phyloP scores from a whole-genome alignment of 1,140 invertebrate genomes.

The Drosophila willistoni region DNA sequence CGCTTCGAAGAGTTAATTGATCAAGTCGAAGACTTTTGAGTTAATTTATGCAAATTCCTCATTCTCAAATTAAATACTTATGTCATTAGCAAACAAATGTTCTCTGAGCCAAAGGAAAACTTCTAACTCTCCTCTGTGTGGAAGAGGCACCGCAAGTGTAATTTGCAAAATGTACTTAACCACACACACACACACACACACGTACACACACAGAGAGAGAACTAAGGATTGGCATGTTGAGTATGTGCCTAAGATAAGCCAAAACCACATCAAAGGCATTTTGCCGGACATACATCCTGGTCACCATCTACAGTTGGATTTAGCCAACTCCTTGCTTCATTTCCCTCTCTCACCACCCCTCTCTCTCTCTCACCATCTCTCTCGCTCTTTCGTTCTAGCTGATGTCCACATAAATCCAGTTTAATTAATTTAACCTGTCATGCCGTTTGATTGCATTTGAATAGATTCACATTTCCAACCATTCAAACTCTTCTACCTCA shows the following conservation, averaged over 20 bases:
- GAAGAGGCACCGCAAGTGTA: conserved; percentile 61
- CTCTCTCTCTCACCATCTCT: too few relatives aligned
- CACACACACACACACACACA: conserved; percentile 29
- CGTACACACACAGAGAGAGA: conserved; percentile 9
- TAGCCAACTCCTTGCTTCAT: too few relatives aligned
- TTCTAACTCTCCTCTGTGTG: conserved; percentile 22
- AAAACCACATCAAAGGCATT: conserved; percentile 75
- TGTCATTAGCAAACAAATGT: conserved; percentile 68
- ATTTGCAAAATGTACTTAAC: conserved; percentile 71
- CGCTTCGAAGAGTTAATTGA: conserved; percentile 27
- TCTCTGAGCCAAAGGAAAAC: conserved; percentile 8
- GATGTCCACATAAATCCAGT: conserved; percentile 61
- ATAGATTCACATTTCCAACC: conserved; percentile 32
- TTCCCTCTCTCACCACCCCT: too few relatives aligned
- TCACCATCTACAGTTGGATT: background rate
- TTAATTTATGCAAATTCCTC: conserved; percentile 78
- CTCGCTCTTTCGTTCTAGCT: background rate
- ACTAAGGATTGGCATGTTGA: conserved; percentile 35
- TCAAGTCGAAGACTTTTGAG: conserved; percentile 17
- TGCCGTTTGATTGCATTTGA: conserved; percentile 64
- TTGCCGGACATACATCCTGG: conserved; percentile 16
- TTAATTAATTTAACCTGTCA: conserved; percentile 79
- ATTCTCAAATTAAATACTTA: conserved; percentile 71
- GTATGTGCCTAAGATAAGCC: conserved; percentile 59
- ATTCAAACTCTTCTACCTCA: too few relatives aligned